phyloP scores from a whole-genome alignment of 2,797 vertebrate genomes.

The Bradypus variegatus region DNA sequence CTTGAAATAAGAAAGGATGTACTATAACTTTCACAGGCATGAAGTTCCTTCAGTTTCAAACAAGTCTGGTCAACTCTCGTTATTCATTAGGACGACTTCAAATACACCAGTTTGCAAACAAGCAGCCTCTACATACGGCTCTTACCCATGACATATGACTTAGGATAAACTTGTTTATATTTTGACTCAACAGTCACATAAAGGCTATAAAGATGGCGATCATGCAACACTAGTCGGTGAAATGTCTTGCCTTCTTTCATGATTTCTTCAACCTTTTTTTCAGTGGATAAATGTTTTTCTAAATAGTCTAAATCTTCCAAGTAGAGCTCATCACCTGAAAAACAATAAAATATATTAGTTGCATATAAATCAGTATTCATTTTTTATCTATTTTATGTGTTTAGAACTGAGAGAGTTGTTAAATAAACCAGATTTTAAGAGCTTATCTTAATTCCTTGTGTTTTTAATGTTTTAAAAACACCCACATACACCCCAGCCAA shows the following conservation, averaged over 20 bases:
- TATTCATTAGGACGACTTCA: not conserved
- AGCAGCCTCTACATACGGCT: slow-evolving; percentile 60
- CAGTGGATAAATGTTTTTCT: slow-evolving; percentile 68
- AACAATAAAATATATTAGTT: not conserved
- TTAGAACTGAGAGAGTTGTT: slow-evolving; percentile 2
- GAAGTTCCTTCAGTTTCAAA: not conserved
- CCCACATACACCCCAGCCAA: not conserved
- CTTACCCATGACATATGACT: slow-evolving; percentile 36
- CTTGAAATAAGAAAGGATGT: not conserved
- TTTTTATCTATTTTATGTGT: not conserved
- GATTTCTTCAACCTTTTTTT: slow-evolving; percentile 73
- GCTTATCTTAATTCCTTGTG: not conserved
- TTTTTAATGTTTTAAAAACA: not conserved
- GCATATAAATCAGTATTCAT: not conserved
- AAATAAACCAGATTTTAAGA: slow-evolving; percentile 11
- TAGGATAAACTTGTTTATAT: slow-evolving; percentile 72
- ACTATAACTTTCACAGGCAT: not conserved
- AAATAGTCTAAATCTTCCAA: slow-evolving; percentile 71
- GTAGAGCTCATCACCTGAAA: slow-evolving; percentile 78
- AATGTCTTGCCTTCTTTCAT: slow-evolving; percentile 65
- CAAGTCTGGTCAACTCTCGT: not conserved
- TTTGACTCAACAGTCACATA: slow-evolving; percentile 68
- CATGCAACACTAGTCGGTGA: slow-evolving; percentile 68
- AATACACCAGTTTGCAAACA: not conserved
- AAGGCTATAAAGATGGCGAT: slow-evolving; percentile 31